Evolutionary conservation across 2,113 vertebrate genomes (phyloP).

Genomic region (Archocentrus centrarchus): DNA sequence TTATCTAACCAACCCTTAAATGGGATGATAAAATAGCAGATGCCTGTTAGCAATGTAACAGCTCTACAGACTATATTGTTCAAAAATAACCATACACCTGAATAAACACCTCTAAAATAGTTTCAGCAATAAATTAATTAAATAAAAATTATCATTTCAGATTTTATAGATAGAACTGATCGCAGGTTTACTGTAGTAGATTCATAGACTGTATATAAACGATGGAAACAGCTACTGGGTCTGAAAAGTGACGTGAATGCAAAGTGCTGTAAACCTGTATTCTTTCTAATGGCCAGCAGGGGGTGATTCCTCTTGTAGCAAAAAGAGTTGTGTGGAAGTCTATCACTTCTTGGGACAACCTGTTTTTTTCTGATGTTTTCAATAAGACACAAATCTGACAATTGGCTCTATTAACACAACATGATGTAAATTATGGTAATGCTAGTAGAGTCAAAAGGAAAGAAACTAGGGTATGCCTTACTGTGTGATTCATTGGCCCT

Average conservation of each 20-base stretch:
- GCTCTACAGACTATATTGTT: not conserved
- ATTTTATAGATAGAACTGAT: not conserved
- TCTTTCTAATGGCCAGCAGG: no score
- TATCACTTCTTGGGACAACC: no score
- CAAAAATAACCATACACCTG: not conserved
- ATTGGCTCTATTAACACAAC: no score
- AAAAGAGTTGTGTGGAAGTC: no score
- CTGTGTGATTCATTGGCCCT: not conserved
- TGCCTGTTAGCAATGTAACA: not conserved
- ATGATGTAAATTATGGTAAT: no score
- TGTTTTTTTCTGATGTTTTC: no score
- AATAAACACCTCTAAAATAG: not conserved
- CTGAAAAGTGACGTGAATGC: no score
- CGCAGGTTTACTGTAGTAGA: not conserved
- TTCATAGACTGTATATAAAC: no score
- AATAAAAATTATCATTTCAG: not conserved
- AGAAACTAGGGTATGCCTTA: accelerated
- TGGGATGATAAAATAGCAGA: not conserved
- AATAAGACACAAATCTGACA: no score
- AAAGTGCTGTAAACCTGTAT: no score
- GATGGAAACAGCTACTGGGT: no score
- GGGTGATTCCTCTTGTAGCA: no score
- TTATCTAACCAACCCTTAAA: not conserved
- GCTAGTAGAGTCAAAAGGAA: accelerated
- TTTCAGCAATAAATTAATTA: not conserved